A percentile compares a stretch with the other conserved stretches of the same genome.
Conservation (phyloP, 2,888 invertebrate genomes). For the Unio pictorum region DNA sequence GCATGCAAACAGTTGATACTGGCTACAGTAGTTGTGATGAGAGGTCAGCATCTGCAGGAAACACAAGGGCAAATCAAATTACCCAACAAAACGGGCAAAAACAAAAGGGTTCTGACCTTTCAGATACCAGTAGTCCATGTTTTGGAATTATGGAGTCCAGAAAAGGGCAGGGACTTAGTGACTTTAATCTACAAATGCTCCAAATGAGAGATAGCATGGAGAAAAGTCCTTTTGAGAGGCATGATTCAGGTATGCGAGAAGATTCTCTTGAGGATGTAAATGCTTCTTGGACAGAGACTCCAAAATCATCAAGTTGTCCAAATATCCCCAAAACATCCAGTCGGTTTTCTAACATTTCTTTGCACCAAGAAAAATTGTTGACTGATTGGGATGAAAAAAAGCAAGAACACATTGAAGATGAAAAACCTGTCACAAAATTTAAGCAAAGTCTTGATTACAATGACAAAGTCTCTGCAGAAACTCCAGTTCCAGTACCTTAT, state of each 20-base stretch:
- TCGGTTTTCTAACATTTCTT: too few species aligned
- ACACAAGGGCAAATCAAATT: background rate
- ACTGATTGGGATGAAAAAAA: too few species aligned
- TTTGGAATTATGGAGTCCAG: background rate
- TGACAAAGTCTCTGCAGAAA: conserved; percentile 12
- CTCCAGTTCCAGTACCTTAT: conserved; percentile 40
- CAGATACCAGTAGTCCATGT: background rate
- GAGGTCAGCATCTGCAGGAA: background rate
- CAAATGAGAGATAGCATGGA: background rate
- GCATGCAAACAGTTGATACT: conserved; percentile 19
- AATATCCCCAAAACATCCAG: too few species aligned
- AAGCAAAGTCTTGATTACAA: too few species aligned
- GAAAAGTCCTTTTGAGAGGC: too few species aligned
- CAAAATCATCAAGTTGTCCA: too few species aligned
- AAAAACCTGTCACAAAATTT: too few species aligned
- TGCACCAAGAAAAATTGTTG: too few species aligned
- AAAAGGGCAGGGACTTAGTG: conserved; percentile 1
- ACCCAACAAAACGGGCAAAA: conserved; percentile 4
- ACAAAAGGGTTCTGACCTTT: background rate
- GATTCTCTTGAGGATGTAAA: too few species aligned
- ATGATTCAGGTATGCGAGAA: too few species aligned
- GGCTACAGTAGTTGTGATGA: conserved; percentile 24
- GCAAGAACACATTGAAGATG: too few species aligned
- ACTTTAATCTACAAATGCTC: background rate
- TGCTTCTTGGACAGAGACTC: too few species aligned